A percentile compares a stretch with the other conserved stretches of the same genome.
Evolutionary conservation across 2,797 vertebrate genomes (phyloP).

Genomic region (Dermochelys coriacea): DNA sequence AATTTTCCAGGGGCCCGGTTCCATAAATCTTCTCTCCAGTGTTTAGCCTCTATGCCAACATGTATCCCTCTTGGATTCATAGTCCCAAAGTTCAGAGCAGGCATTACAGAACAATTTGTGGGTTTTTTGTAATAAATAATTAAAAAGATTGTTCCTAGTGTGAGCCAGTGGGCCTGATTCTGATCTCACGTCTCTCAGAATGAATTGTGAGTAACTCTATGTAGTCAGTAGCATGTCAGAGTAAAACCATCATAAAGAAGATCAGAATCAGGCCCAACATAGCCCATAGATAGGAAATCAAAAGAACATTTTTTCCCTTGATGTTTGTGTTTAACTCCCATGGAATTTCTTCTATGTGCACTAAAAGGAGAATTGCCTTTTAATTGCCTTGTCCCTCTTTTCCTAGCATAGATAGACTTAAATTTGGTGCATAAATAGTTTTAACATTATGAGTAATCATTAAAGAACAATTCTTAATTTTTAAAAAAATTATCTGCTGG

Average conservation of each 20-base stretch:
- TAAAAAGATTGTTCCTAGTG: fast-evolving
- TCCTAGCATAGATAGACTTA: not conserved
- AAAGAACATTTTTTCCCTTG: not conserved
- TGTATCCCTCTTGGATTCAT: fast-evolving
- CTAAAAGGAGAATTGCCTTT: not conserved
- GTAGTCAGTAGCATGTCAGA: not conserved
- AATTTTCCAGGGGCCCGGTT: fast-evolving
- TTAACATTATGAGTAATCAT: not conserved
- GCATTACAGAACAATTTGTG: fast-evolving
- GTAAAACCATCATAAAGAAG: not conserved
- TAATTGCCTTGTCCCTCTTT: not conserved
- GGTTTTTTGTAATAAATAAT: fast-evolving
- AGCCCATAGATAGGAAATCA: not conserved
- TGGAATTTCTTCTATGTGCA: not conserved
- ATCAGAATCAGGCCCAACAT: not conserved
- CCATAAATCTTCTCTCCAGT: not conserved
- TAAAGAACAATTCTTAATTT: not conserved
- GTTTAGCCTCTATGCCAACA: fast-evolving
- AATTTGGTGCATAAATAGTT: not conserved
- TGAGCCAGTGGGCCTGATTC: fast-evolving
- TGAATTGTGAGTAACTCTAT: fast-evolving
- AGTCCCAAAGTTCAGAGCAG: fast-evolving
- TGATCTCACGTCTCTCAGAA: not conserved
- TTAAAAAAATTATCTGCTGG: not conserved
- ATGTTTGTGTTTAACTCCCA: too few species aligned